Evolutionary conservation across 2,797 vertebrate genomes (phyloP).

Genomic region (Heteromormyrus szaboi): DNA sequence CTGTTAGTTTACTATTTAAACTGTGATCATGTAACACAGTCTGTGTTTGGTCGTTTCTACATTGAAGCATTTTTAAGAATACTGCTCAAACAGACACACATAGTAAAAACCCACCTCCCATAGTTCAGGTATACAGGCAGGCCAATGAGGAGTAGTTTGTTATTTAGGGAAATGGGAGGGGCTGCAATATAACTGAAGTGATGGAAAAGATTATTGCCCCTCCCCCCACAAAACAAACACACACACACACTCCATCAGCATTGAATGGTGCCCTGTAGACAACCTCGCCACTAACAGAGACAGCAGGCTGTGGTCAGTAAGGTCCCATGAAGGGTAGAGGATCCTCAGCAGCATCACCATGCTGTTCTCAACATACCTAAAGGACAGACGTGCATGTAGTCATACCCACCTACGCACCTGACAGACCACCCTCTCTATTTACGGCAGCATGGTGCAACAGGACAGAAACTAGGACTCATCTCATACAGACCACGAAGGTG

Average conservation of each 20-base stretch:
- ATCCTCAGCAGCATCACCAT: background rate
- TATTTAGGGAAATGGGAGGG: background rate
- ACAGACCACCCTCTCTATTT: background rate
- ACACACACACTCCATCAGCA: background rate
- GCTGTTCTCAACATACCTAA: background rate
- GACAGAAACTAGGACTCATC: background rate
- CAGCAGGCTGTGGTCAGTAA: background rate
- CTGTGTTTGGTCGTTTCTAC: background rate
- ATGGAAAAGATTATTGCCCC: background rate
- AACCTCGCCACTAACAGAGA: background rate
- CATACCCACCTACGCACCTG: background rate
- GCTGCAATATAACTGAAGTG: background rate
- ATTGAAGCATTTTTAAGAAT: background rate
- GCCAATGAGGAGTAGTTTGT: background rate
- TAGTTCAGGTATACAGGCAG: background rate
- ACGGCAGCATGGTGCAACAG: background rate
- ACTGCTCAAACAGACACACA: background rate
- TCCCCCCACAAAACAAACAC: background rate
- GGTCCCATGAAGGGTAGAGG: background rate
- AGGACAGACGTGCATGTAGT: background rate
- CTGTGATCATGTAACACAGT: background rate
- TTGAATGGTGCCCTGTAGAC: background rate
- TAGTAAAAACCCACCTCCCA: background rate
- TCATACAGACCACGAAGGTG: background rate
- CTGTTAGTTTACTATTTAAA: background rate